These are phyloP conservation scores for Caenorhabditis briggsae DNA, from an alignment of 1,140 invertebrate species.

Conservation along the genomic window DNA sequence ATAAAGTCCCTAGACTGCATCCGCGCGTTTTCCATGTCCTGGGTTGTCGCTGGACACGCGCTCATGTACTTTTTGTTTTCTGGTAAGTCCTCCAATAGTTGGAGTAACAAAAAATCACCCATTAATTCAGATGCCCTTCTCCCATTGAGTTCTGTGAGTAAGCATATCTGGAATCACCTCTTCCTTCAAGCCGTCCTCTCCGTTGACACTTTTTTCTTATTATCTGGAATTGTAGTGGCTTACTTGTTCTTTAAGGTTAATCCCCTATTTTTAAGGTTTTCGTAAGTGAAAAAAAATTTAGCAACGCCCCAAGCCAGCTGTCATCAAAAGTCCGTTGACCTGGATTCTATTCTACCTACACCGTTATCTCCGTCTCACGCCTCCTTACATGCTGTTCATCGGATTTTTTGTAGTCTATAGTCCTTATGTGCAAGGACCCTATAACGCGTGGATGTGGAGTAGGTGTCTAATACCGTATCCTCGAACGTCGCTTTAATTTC, in stretches of 20 bases:
- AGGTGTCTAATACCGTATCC: neutral
- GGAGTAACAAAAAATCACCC: neutral
- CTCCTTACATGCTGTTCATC: constrained; percentile 66
- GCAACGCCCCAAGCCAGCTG: neutral
- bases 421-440: constrained; percentile 70
- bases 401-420: constrained; percentile 73
- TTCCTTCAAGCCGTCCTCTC: constrained; percentile 51
- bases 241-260: constrained; percentile 65
- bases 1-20: constrained; percentile 76
- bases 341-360: constrained; percentile 66
- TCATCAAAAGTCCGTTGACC: constrained; percentile 52
- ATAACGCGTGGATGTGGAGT: constrained; percentile 28
- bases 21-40: constrained; percentile 77
- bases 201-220: constrained; percentile 63
- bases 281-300: neutral
- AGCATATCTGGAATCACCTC: constrained; percentile 41
- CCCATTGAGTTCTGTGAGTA: neutral
- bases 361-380: constrained; percentile 64
- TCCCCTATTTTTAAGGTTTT: neutral
- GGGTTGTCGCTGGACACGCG: constrained; percentile 78
- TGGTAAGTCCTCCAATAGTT: neutral
- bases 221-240: constrained; percentile 59
- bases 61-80: constrained; percentile 24
- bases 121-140: constrained; percentile 50
- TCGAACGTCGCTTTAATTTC: neutral